Base-by-base conservation (phyloP, 2,888 invertebrate species). In the Eubasilissa splendida region DNA sequence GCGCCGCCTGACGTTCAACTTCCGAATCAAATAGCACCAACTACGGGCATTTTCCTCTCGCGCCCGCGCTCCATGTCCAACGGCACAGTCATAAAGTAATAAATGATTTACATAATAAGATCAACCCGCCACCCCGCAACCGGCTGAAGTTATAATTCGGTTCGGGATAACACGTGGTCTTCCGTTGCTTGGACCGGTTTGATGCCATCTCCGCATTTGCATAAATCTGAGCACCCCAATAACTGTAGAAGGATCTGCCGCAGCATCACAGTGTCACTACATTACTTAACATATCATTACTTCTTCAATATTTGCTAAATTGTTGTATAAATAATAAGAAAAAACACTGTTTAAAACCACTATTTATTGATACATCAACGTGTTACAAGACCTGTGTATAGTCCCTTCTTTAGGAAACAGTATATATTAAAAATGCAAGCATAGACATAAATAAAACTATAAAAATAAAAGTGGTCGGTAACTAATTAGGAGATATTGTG, bases 51-150 rank as follows among this genome's bases (percentile, higher is more conserved):
- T 31, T 71, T 42, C 52, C 68, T 42, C n/a, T 14, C 12, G 42
- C 2, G 42, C 11, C 22, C 52, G n/a, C 14, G 50, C 53, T 50
- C 42, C 22, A 14, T 71, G 71, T 53, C 63, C 65, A 22, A 52
- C 52, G 77, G 22, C 77, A 70, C 68, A 70, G 70, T 10, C 66
- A 77, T 70, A 59, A 59, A 77, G 77, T 77, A 70, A 77, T 70
- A 77, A 77, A 77, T 77, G 77, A 77, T 77, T 77, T 70, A 77
- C 68, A 77, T 77, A 70, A 77, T 70, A 77, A 77, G 70, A 77
- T 77, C 77, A 53, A 77, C 14, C 68, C 65, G 60, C 56, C 56
- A 12, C 54, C 31, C 22, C 31, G 52, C 53, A n/a, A 11, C n/a
- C 66, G 54, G 58, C 77, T 4, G 52, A 77, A 77, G 42, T 77